A percentile compares a stretch with the other conserved stretches of the same genome.
These are phyloP conservation scores for Trinorchestia longiramus DNA, from an alignment of 1,140 invertebrate genomes.

Conservation along the genomic window DNA sequence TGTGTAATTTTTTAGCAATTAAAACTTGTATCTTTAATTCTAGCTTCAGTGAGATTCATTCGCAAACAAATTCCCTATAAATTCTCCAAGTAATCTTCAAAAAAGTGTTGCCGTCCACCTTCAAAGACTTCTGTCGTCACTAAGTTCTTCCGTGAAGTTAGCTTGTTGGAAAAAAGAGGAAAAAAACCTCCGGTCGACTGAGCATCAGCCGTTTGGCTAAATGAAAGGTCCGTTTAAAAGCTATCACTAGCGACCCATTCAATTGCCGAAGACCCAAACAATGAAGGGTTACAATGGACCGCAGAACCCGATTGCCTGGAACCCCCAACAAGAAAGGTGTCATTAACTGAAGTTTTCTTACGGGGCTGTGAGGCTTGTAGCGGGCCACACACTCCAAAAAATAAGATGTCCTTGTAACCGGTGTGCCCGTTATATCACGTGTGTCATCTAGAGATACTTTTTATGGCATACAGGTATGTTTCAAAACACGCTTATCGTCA, in stretches of 20 bases:
- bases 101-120: not conserved
- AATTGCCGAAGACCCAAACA: constrained; percentile 51
- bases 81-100: not conserved
- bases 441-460: no score
- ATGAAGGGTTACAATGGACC: constrained; percentile 44
- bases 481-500: no score
- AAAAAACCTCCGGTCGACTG: constrained; percentile 3
- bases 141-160: not conserved
- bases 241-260: constrained; percentile 45
- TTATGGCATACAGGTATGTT: no score
- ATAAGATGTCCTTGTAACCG: no score
- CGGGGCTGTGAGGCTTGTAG: not conserved
- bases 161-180: not conserved
- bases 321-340: not conserved
- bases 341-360: constrained; percentile 28
- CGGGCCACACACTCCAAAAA: not conserved
- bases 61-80: not conserved
- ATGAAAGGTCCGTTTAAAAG: constrained; percentile 36
- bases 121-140: not conserved
- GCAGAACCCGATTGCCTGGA: constrained; percentile 33
- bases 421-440: no score
- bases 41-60: not conserved
- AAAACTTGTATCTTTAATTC: not conserved
- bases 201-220: constrained; percentile 14
- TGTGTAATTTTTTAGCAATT: not conserved